phyloP scores from a whole-genome alignment of 2,888 invertebrate genomes.

The Zygothrica quintamaculata region DNA sequence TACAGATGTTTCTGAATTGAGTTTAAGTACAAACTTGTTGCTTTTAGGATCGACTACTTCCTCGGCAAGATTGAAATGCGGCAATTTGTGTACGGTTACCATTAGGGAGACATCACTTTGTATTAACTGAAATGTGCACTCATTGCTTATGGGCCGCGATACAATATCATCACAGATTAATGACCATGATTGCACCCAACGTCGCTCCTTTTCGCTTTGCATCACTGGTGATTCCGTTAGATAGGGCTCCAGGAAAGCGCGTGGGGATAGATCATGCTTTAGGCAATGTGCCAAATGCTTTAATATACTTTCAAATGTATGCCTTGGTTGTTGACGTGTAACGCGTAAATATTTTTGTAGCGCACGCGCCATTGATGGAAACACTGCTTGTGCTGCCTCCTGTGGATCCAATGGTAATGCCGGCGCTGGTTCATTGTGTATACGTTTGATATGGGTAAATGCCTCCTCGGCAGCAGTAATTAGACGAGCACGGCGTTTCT shows the following conservation, averaged over 20 bases:
- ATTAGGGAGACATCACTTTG: slow-evolving; percentile 96
- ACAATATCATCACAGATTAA: slow-evolving; percentile 96
- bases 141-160: slow-evolving; percentile 93
- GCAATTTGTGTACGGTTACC: slow-evolving; percentile 93
- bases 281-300: slow-evolving; percentile 95
- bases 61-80: slow-evolving; percentile 97
- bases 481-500: slow-evolving; percentile 94
- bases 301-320: slow-evolving; percentile 96
- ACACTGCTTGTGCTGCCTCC: slow-evolving; percentile 98
- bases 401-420: slow-evolving; percentile 95
- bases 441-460: slow-evolving; percentile 97
- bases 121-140: slow-evolving; percentile 94
- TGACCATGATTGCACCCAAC: slow-evolving; percentile 97
- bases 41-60: slow-evolving; percentile 98
- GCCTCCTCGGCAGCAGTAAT: slow-evolving; percentile 98
- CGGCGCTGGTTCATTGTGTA: slow-evolving; percentile 89
- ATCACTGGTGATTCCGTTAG: slow-evolving; percentile 93
- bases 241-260: slow-evolving; percentile 97
- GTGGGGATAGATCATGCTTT: slow-evolving; percentile 96
- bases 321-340: slow-evolving; percentile 97
- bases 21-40: slow-evolving; percentile 96
- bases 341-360: slow-evolving; percentile 98
- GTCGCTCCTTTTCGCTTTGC: slow-evolving; percentile 92
- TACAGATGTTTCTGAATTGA: slow-evolving; percentile 98
- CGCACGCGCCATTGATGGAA: slow-evolving; percentile 97